Conservation (phyloP, 2,113 vertebrate genomes). For the Ginglymostoma cirratum region DNA sequence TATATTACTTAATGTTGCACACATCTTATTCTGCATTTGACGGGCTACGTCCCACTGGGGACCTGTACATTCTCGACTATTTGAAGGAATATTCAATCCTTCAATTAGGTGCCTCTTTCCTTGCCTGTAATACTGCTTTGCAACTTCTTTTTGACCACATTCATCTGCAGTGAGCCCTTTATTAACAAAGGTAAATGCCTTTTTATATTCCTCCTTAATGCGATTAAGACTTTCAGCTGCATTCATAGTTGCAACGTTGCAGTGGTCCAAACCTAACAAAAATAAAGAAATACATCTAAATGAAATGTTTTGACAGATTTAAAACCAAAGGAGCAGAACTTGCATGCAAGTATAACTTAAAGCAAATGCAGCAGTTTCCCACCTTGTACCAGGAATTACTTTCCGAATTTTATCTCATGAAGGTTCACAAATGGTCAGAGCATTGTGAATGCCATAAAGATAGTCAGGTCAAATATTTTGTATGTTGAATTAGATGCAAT, state of each 20-base stretch:
- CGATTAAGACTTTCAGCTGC: constrained; percentile 71
- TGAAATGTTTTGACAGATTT: background rate
- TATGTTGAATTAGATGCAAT: background rate
- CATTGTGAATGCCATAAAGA: background rate
- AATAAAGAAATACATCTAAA: background rate
- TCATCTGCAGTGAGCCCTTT: constrained; percentile 79
- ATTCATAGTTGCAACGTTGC: background rate
- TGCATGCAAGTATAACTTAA: background rate
- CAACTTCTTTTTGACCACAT: constrained; percentile 65
- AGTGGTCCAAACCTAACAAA: constrained; percentile 67
- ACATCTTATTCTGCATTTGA: constrained; percentile 92
- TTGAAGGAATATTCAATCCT: constrained; percentile 64
- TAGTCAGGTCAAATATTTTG: background rate
- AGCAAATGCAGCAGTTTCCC: background rate
- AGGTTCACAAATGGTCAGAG: background rate
- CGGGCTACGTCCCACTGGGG: constrained; percentile 74
- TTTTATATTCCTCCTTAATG: constrained; percentile 80
- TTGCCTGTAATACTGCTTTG: constrained; percentile 70
- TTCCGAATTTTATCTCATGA: background rate
- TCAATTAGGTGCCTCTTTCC: constrained; percentile 75
- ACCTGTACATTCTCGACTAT: constrained; percentile 59
- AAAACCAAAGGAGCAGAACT: background rate
- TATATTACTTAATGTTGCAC: constrained; percentile 81
- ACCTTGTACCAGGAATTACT: background rate
- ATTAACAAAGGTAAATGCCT: constrained; percentile 79